Evolutionary conservation across 2,797 vertebrate species (phyloP).

Genomic region (Bucorvus abyssinicus): DNA sequence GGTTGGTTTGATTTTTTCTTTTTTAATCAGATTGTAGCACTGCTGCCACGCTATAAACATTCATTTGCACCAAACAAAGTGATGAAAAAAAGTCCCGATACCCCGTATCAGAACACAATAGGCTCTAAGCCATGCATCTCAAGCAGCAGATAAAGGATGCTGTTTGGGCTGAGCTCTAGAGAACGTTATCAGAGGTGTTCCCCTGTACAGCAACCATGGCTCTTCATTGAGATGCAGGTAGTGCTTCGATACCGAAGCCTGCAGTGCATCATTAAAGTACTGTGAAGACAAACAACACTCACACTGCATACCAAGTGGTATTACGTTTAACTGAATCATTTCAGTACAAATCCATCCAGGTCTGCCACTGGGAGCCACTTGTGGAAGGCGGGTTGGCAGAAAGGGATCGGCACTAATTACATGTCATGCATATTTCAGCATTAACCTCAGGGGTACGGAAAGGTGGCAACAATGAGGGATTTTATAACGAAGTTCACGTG

Average conservation of each 20-base stretch:
- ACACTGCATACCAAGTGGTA: constrained; percentile 71
- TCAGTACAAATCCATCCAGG: constrained; percentile 56
- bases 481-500: neutral
- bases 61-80: neutral
- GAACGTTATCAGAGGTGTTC: neutral
- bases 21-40: neutral
- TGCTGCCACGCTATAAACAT: neutral
- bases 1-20: too few species aligned
- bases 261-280: constrained; percentile 62
- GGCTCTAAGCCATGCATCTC: neutral
- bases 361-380: constrained; percentile 45
- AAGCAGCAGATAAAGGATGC: neutral
- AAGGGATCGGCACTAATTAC: constrained; percentile 59
- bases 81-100: neutral
- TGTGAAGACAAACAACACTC: constrained; percentile 69
- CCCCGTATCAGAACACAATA: neutral
- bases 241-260: constrained; percentile 37
- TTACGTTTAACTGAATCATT: constrained; percentile 69
- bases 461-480: neutral
- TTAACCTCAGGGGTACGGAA: neutral
- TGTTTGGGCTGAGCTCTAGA: neutral
- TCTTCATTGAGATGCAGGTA: constrained; percentile 73
- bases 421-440: constrained; percentile 56
- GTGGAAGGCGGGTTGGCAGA: constrained; percentile 34
- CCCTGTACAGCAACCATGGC: neutral